Conservation (phyloP, 2,888 invertebrate genomes). For the Metellina segmentata region DNA sequence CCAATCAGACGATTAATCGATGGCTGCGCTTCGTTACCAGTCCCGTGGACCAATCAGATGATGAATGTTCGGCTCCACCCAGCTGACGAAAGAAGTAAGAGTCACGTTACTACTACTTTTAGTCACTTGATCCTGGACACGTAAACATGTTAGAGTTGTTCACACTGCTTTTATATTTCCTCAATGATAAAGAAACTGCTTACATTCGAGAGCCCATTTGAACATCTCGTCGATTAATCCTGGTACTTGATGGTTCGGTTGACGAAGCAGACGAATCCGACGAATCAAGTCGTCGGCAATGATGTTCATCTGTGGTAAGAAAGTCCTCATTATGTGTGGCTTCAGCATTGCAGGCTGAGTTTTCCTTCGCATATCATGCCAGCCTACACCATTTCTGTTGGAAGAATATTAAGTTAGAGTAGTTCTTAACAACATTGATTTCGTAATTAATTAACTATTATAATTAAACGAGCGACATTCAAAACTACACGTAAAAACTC, state of each 20-base stretch:
- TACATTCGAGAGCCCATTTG: conserved; percentile 96
- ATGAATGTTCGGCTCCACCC: too few species aligned
- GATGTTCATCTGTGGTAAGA: conserved; percentile 86
- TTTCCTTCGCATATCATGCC: conserved; percentile 92
- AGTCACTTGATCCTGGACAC: too few species aligned
- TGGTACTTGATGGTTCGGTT: conserved; percentile 85
- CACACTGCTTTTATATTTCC: neutral
- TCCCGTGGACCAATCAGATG: too few species aligned
- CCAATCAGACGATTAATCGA: too few species aligned
- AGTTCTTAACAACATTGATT: neutral
- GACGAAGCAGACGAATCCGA: conserved; percentile 79
- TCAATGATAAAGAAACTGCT: conserved; percentile 81
- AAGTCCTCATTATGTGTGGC: conserved; percentile 88
- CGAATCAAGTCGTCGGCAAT: conserved; percentile 87
- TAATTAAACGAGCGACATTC: neutral
- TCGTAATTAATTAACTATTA: neutral
- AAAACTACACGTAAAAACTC: neutral
- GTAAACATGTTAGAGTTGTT: too few species aligned
- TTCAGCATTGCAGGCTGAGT: conserved; percentile 94
- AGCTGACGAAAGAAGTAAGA: too few species aligned
- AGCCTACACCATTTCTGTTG: conserved; percentile 92
- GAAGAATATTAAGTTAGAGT: neutral
- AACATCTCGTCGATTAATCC: conserved; percentile 94
- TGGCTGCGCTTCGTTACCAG: too few species aligned
- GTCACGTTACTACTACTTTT: too few species aligned